Conservation (phyloP, 1,140 invertebrate genomes). For the Pseudachorutes palmiensis region DNA sequence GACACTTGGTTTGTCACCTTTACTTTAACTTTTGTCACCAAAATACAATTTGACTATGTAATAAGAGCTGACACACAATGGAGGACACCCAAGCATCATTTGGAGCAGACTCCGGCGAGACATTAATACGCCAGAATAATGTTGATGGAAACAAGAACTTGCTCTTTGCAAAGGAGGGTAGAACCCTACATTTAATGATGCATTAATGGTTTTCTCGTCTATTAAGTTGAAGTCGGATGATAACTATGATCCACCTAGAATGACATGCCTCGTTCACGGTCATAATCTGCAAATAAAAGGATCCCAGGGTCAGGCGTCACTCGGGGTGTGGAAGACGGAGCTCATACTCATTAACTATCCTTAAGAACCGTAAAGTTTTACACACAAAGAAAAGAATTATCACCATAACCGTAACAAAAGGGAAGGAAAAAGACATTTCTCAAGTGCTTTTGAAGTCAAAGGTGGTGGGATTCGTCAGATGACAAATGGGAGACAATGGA, state of each 20-base stretch:
- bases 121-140: background rate
- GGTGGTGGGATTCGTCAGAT: background rate
- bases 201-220: constrained; percentile 4
- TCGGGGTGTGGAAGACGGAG: no score
- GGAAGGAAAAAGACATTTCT: background rate
- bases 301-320: background rate
- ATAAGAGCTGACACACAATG: no score
- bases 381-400: background rate
- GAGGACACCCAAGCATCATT: no score
- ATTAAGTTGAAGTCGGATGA: background rate
- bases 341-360: background rate
- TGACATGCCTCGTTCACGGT: background rate
- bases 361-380: background rate
- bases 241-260: background rate
- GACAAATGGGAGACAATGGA: constrained; percentile 1
- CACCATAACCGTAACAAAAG: background rate
- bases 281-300: constrained; percentile 2
- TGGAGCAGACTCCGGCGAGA: no score
- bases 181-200: constrained; percentile 8
- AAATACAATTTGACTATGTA: no score
- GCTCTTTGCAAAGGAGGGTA: background rate
- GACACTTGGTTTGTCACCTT: no score
- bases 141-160: background rate
- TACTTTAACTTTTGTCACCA: no score
- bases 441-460: background rate